These are phyloP conservation scores for Neotoma lepida DNA, from an alignment of 2,113 vertebrate species.

Conservation along the genomic window DNA sequence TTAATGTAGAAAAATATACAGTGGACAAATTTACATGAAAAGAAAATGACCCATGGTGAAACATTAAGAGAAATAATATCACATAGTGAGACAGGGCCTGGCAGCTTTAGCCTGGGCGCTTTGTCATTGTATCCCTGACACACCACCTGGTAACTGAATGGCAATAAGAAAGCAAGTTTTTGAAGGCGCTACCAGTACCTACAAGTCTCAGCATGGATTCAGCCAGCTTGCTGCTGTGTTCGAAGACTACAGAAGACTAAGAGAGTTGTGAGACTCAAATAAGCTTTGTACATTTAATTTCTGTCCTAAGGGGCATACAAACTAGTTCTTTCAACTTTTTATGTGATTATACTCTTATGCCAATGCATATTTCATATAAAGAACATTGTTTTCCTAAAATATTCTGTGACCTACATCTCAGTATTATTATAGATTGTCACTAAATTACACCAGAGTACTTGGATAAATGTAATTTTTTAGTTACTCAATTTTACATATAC, in stretches of 20 bases:
- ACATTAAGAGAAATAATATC: constrained; percentile 49
- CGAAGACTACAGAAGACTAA: not conserved
- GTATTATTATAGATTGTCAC: not conserved
- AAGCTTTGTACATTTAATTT: constrained; percentile 12
- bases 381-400: not conserved
- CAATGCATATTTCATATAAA: constrained; percentile 19
- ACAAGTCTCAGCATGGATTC: not conserved
- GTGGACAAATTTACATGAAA: constrained; percentile 14
- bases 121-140: not conserved
- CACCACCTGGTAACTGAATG: not conserved
- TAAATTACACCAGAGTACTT: not conserved
- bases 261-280: not conserved
- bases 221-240: not conserved
- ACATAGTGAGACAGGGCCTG: not conserved
- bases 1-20: not conserved
- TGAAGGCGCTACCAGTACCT: not conserved
- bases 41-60: not conserved
- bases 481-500: constrained; percentile 12
- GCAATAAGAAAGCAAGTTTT: not conserved
- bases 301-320: not conserved
- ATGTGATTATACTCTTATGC: not conserved
- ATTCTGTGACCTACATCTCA: not conserved
- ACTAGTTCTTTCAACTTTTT: not conserved
- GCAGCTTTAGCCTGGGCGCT: not conserved
- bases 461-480: not conserved